These are phyloP conservation scores for Ascidia mentula DNA, from an alignment of 23 tunicate genomes.

Conservation along the genomic window DNA sequence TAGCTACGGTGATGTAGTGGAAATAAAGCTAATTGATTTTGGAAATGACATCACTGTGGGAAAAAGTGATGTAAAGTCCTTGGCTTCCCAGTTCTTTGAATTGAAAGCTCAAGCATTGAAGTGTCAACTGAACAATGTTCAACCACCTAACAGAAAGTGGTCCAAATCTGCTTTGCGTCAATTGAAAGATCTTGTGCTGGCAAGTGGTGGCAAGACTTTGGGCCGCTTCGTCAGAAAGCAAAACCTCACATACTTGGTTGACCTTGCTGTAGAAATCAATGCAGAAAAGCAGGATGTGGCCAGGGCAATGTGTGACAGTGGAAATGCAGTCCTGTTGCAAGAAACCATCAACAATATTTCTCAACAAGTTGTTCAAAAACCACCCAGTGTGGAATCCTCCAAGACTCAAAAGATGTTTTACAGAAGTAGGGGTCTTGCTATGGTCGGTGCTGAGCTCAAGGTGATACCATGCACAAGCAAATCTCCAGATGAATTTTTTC, in stretches of 20 bases:
- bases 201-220: background rate
- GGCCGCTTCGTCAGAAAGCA: conserved; percentile 51
- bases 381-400: no score
- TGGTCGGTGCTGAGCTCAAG: conserved; percentile 54
- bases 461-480: conserved; percentile 39
- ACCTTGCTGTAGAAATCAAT: conserved; percentile 9
- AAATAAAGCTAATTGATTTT: conserved; percentile 73
- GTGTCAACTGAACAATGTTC: conserved; percentile 46
- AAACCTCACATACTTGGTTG: conserved; percentile 20
- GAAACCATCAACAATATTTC: background rate
- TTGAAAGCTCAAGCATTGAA: conserved; percentile 44
- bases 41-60: conserved; percentile 55
- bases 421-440: conserved; percentile 50
- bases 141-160: conserved; percentile 38
- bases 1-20: conserved; percentile 31
- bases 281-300: conserved; percentile 7
- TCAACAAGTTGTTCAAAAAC: conserved; percentile 25
- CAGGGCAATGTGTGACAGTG: background rate
- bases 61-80: conserved; percentile 13
- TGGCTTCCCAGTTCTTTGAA: conserved; percentile 27
- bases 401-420: conserved; percentile 24
- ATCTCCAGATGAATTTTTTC: conserved; percentile 62
- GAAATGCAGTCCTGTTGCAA: background rate
- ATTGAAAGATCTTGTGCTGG: conserved; percentile 24
- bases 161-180: conserved; percentile 12